Conservation (phyloP, 1,140 invertebrate species). For the Drosophila yakuba region DNA sequence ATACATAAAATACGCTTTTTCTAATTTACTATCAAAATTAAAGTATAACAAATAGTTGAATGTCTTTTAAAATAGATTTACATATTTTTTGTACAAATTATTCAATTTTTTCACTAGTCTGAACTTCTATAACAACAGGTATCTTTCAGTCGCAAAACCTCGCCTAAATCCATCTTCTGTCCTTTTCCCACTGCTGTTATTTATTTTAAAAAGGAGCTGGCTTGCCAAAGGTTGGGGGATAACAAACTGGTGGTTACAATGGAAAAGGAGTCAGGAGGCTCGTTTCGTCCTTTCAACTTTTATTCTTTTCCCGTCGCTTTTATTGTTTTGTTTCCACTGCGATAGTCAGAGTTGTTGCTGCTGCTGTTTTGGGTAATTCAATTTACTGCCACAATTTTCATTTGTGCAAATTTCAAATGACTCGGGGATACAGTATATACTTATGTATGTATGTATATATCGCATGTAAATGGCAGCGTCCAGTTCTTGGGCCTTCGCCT, state of each 20-base stretch:
- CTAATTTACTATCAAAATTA: too few relatives aligned
- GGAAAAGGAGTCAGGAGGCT: conserved; percentile 15
- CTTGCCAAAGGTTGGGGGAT: neutral
- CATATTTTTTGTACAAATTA: too few relatives aligned
- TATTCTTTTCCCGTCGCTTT: conserved; percentile 59
- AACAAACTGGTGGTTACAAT: neutral
- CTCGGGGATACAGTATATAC: conserved; percentile 34
- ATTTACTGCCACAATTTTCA: conserved; percentile 81
- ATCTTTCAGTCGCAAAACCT: neutral
- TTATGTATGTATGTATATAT: conserved; percentile 1
- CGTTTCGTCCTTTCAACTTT: conserved; percentile 65
- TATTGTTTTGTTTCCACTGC: conserved; percentile 80
- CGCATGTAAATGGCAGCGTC: neutral
- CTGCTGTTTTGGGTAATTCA: conserved; percentile 73
- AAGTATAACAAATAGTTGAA: too few relatives aligned
- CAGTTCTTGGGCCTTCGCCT: conserved; percentile 21
- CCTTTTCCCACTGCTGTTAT: conserved; percentile 29
- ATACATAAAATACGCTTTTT: too few relatives aligned
- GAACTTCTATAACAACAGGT: conserved; percentile 3
- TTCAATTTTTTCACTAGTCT: too few relatives aligned
- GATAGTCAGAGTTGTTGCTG: conserved; percentile 51
- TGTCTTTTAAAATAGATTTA: too few relatives aligned
- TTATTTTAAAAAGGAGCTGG: conserved; percentile 40
- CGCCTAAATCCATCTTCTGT: neutral
- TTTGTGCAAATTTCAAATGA: conserved; percentile 74